Evolutionary conservation across 2,113 vertebrate species (phyloP), one percentile per base, ranked within the genome.

Genomic region (Hippocampus zosterae): DNA sequence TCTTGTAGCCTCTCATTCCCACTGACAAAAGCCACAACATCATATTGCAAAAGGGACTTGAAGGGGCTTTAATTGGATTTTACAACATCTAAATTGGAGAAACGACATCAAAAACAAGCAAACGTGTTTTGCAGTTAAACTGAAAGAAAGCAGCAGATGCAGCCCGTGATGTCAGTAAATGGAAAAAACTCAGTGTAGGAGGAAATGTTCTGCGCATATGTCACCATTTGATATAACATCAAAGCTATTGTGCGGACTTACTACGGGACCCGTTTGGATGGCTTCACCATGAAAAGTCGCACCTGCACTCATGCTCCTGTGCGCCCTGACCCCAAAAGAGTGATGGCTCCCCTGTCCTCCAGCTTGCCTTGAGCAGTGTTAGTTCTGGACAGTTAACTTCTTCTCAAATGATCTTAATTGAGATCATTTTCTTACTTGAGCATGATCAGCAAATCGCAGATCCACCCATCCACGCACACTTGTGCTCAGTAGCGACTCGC

Each of bases 311-410:
- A 25, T 25, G 41, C n/a, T 25, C 12, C 21, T 70, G 74, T 12
- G 67, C 65, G 79, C 73, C 71, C 68, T 55, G 72, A 72, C 74
- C 71, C 83, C n/a, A 13, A 77, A 71, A 78, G 80, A 85, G 76
- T 23, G 13, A 42, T 15, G 70, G 70, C 76, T 83, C 87, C 63
- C 85, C 89, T 89, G 88, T 88, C 84, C 91, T 87, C 88, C 91
- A 89, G 88, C 90, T 90, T 90, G 91, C 91, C 89, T 90, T 91
- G 90, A 89, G 91, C 91, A 80, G 84, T 90, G 92, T 92, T 92
- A 92, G 92, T 92, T 92, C 90, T 93, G 91, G 90, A 90, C 91
- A 91, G 92, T 92, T 93, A 92, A 92, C 92, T 92, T 91, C 89
- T 78, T 88, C 90, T 90, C 88, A 88, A 90, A 90, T 89, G 89